Evolutionary conservation across 2,888 invertebrate genomes (phyloP).

Genomic region (Zaprionus lineosus): DNA sequence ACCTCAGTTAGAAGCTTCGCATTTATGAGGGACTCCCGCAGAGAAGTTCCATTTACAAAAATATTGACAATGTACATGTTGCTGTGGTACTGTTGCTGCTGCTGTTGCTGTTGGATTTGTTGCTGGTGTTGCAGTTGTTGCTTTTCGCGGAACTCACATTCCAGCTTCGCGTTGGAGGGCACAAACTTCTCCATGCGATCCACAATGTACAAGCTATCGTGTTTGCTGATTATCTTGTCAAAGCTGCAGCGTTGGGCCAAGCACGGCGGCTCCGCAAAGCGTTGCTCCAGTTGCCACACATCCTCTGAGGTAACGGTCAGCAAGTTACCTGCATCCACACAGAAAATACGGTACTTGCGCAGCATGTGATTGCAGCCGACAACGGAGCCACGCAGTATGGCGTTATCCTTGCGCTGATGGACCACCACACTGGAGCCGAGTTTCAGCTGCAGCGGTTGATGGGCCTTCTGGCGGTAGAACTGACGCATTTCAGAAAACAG

Average conservation of each 20-base stretch:
- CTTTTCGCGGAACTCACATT: constrained; percentile 77
- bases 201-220: constrained; percentile 82
- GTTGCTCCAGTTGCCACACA: constrained; percentile 88
- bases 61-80: constrained; percentile 78
- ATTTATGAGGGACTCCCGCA: constrained; percentile 73
- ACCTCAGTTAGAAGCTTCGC: constrained; percentile 78
- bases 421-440: constrained; percentile 88
- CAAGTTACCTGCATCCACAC: constrained; percentile 90
- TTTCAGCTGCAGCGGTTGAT: constrained; percentile 81
- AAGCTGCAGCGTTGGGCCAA: constrained; percentile 89
- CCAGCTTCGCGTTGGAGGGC: constrained; percentile 73
- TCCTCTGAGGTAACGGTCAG: constrained; percentile 86
- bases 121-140: constrained; percentile 47
- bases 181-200: constrained; percentile 81
- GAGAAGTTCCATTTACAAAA: constrained; percentile 76
- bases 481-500: constrained; percentile 89
- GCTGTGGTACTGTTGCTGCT: constrained; percentile 57
- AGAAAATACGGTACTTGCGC: constrained; percentile 87
- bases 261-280: constrained; percentile 86
- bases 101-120: constrained; percentile 7
- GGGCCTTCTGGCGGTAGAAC: constrained; percentile 85
- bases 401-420: constrained; percentile 87
- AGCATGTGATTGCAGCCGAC: constrained; percentile 84
- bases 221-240: constrained; percentile 85
- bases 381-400: constrained; percentile 88